phyloP scores from a whole-genome alignment of 1,140 invertebrate species.

The Diorhabda carinulata region DNA sequence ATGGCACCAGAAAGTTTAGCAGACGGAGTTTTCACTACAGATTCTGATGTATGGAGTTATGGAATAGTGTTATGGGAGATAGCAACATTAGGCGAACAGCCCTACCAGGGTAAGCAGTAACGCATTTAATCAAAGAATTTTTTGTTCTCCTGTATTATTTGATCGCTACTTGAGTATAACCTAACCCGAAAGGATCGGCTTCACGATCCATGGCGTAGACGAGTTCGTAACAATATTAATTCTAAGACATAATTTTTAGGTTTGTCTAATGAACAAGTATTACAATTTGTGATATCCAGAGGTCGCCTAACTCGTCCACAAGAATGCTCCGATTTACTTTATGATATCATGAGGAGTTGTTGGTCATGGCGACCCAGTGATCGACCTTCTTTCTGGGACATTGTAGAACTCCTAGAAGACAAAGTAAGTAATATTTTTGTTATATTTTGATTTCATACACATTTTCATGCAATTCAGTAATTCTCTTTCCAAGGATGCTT shows the following conservation, averaged over 20 bases:
- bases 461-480: too few species aligned
- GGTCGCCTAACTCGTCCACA: slow-evolving; percentile 61
- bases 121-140: too few species aligned
- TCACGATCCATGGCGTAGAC: too few species aligned
- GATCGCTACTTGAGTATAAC: too few species aligned
- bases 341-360: slow-evolving; percentile 50
- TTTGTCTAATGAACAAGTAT: slow-evolving; percentile 58
- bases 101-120: slow-evolving; percentile 68
- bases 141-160: too few species aligned
- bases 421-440: slow-evolving; percentile 40
- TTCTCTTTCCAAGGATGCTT: too few species aligned
- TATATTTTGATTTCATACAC: too few species aligned
- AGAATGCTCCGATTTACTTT: slow-evolving; percentile 48
- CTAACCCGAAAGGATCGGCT: too few species aligned
- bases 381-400: slow-evolving; percentile 79
- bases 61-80: slow-evolving; percentile 77
- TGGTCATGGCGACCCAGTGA: slow-evolving; percentile 50
- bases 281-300: slow-evolving; percentile 64
- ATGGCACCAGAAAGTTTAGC: slow-evolving; percentile 74
- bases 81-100: slow-evolving; percentile 67
- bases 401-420: slow-evolving; percentile 60
- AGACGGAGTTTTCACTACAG: slow-evolving; percentile 69
- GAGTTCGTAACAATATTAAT: too few species aligned
- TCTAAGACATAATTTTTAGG: slow-evolving; percentile 28
- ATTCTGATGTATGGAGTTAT: slow-evolving; percentile 74